These are phyloP conservation scores for Denticeps clupeoides DNA, from an alignment of 2,797 vertebrate genomes.

Conservation along the genomic window DNA sequence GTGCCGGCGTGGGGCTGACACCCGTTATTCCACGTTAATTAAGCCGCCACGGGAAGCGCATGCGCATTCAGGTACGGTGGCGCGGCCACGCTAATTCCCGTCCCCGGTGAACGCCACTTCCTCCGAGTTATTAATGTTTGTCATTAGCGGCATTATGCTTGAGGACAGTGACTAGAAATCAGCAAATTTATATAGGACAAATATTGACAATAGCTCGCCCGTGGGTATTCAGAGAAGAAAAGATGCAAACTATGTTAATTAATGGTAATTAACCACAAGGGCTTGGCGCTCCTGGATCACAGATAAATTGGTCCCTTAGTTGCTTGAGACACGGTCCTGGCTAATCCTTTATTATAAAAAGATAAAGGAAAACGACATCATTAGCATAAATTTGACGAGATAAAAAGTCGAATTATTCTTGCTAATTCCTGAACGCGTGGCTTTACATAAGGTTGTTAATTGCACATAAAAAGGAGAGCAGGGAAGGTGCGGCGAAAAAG, in stretches of 20 bases:
- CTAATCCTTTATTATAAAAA: conserved; percentile 77
- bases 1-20: no score
- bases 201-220: conserved; percentile 69
- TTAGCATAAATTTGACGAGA: conserved; percentile 63
- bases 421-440: conserved; percentile 61
- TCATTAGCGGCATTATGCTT: conserved; percentile 53
- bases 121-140: conserved; percentile 61
- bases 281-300: conserved; percentile 61
- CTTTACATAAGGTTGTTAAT: conserved; percentile 52
- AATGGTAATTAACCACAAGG: conserved; percentile 74
- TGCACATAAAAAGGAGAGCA: conserved; percentile 42
- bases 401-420: conserved; percentile 63
- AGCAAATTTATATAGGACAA: conserved; percentile 62
- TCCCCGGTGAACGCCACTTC: no score
- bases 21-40: conserved; percentile 73
- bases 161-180: conserved; percentile 51
- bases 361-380: conserved; percentile 71
- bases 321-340: conserved; percentile 64
- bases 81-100: no score
- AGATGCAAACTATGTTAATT: conserved; percentile 76
- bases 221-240: conserved; percentile 60
- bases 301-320: conserved; percentile 74
- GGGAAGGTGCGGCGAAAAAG: conserved; percentile 19
- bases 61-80: conserved; percentile 56
- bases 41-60: conserved; percentile 54